Conservation (phyloP, 2,797 vertebrate species). For the Pseudotriccus pelzelni region DNA sequence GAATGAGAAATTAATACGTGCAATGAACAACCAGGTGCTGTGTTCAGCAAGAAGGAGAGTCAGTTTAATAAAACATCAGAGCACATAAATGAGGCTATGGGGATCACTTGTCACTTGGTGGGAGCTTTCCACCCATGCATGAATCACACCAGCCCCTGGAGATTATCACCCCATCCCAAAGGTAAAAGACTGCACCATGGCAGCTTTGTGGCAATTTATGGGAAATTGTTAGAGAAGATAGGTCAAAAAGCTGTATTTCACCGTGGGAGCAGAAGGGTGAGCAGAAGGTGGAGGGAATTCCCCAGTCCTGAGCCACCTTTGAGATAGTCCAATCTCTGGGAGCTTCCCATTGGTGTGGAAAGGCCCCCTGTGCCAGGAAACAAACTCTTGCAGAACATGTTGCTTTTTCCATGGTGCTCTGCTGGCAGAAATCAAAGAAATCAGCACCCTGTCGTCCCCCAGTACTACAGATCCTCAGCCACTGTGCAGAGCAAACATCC, state of each 20-base stretch:
- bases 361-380: neutral
- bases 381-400: neutral
- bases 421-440: slow-evolving; percentile 1
- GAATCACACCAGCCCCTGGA: neutral
- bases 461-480: neutral
- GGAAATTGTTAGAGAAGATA: neutral
- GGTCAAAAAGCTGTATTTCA: neutral
- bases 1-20: neutral
- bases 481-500: neutral
- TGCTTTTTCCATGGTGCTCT: neutral
- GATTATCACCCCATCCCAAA: neutral
- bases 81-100: neutral
- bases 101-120: neutral
- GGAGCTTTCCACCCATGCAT: neutral
- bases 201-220: neutral
- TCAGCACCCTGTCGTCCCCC: neutral
- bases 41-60: neutral
- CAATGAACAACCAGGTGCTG: neutral
- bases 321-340: neutral
- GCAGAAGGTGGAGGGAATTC: neutral
- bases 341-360: neutral
- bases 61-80: neutral
- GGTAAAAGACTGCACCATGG: neutral
- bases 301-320: neutral
- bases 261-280: neutral